Evolutionary conservation across 2,113 vertebrate species (phyloP).

Genomic region (Gallinago media): DNA sequence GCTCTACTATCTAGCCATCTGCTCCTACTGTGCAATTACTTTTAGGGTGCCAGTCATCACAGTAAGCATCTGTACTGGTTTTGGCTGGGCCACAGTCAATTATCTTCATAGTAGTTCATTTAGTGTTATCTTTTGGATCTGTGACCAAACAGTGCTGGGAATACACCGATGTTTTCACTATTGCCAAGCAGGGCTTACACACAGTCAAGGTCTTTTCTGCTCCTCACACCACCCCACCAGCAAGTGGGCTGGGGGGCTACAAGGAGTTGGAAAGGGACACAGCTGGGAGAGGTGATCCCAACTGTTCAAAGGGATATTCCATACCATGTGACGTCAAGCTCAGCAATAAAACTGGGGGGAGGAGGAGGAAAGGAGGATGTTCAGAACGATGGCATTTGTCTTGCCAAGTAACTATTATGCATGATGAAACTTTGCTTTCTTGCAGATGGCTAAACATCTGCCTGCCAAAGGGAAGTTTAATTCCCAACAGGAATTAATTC

Average conservation of each 20-base stretch:
- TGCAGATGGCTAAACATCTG: background rate
- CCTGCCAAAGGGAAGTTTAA: background rate
- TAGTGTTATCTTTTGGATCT: background rate
- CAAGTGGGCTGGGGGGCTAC: background rate
- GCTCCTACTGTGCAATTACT: background rate
- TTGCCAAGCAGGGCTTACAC: background rate
- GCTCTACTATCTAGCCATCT: background rate
- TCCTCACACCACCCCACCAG: background rate
- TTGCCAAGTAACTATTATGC: background rate
- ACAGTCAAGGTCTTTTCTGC: background rate
- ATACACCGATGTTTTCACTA: background rate
- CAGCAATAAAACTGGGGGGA: background rate
- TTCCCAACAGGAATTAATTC: background rate
- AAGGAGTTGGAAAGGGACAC: background rate
- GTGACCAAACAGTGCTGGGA: background rate
- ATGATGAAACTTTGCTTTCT: background rate
- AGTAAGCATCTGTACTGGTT: background rate
- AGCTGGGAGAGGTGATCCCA: background rate
- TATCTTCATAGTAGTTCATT: background rate
- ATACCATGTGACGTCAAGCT: rapidly evolving
- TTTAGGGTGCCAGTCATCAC: background rate
- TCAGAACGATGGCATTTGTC: rapidly evolving
- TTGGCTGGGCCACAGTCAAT: background rate
- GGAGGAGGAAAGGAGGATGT: background rate
- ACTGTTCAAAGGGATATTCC: background rate